A percentile compares a stretch with the other conserved stretches of the same genome.
These are phyloP conservation scores for Heliconius hermathena DNA, from an alignment of 1,140 invertebrate species.

Conservation along the genomic window DNA sequence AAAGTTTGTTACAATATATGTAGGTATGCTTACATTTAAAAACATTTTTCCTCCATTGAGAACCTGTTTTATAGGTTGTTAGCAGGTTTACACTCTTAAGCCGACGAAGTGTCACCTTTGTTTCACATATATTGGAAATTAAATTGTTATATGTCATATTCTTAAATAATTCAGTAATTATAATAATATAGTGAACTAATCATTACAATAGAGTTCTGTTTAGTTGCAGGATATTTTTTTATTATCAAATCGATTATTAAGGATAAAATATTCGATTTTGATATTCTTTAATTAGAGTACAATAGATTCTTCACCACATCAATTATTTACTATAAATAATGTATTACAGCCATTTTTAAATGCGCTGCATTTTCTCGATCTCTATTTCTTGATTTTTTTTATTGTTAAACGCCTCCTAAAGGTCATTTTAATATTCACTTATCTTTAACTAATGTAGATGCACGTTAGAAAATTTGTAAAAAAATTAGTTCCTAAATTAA, in stretches of 20 bases:
- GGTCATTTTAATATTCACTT: not conserved
- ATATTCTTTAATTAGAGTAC: not conserved
- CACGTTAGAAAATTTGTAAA: not conserved
- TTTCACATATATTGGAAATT: slow-evolving; percentile 7
- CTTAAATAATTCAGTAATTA: too few species aligned
- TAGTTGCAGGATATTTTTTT: too few species aligned
- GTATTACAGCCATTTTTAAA: not conserved
- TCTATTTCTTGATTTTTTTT: not conserved
- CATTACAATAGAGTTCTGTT: not conserved
- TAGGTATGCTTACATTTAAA: too few species aligned
- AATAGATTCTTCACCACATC: not conserved
- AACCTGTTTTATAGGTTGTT: too few species aligned
- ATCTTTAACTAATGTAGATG: not conserved
- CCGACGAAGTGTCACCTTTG: not conserved
- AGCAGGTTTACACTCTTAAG: too few species aligned
- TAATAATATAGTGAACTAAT: too few species aligned
- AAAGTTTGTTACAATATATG: too few species aligned
- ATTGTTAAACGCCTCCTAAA: not conserved
- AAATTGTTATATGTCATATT: not conserved
- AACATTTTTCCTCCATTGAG: too few species aligned
- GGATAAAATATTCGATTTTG: not conserved
- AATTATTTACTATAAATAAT: not conserved
- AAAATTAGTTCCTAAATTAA: slow-evolving; percentile 37
- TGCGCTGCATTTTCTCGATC: not conserved
- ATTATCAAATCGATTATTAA: not conserved